Evolutionary conservation across 2,888 invertebrate genomes (phyloP).

Genomic region (Bombylius discolor): DNA sequence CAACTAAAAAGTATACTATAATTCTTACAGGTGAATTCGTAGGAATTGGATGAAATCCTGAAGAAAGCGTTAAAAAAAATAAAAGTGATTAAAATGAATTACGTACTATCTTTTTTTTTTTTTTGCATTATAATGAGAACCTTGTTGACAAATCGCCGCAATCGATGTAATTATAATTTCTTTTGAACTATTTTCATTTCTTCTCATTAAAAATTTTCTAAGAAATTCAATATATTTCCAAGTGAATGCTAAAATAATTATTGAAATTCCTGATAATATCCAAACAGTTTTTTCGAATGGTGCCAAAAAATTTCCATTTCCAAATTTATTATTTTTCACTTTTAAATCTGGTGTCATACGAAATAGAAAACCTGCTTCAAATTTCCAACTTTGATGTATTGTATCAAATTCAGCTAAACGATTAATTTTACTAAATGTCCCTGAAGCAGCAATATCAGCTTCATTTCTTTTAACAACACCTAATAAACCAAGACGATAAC

Average conservation of each 20-base stretch:
- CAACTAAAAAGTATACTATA: constrained; percentile 23
- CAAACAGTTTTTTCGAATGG: constrained; percentile 29
- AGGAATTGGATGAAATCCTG: constrained; percentile 26
- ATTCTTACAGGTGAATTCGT: constrained; percentile 21
- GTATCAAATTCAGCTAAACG: constrained; percentile 30
- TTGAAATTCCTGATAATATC: constrained; percentile 17
- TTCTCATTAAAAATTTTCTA: background rate
- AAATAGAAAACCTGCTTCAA: constrained; percentile 29
- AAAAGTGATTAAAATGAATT: no score
- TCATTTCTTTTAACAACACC: constrained; percentile 30
- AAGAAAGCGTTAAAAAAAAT: background rate
- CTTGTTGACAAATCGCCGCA: constrained; percentile 29
- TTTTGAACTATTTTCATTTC: background rate
- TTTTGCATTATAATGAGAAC: constrained; percentile 1
- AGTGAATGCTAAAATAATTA: constrained; percentile 19
- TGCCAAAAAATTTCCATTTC: constrained; percentile 25
- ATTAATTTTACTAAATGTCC: constrained; percentile 28
- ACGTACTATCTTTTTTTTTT: no score
- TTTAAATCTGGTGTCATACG: constrained; percentile 28
- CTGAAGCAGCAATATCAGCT: constrained; percentile 30
- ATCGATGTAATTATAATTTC: constrained; percentile 20
- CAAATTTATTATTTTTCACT: constrained; percentile 15
- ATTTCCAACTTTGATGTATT: constrained; percentile 32
- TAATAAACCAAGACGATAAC: constrained; percentile 28
- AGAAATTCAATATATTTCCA: constrained; percentile 17